Evolutionary conservation across 2,113 vertebrate genomes (phyloP).

Genomic region (Bujurquina vittata): DNA sequence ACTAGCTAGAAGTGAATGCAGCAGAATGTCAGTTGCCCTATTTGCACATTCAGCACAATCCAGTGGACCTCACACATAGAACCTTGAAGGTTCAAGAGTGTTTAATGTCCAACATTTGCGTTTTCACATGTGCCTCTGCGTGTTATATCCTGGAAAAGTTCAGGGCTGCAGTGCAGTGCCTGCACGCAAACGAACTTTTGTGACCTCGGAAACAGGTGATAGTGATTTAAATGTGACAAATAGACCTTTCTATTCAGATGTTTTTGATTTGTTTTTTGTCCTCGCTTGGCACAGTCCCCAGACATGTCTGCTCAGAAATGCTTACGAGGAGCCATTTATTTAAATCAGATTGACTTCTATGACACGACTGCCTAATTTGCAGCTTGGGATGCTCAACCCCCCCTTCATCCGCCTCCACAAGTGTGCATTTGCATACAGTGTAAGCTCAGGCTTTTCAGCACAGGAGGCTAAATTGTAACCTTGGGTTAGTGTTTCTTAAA

Average conservation of each 20-base stretch:
- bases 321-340: constrained; percentile 46
- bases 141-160: background rate
- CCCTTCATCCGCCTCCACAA: constrained; percentile 38
- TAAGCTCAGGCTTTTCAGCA: background rate
- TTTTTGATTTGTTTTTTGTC: constrained; percentile 37
- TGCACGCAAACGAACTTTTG: background rate
- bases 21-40: background rate
- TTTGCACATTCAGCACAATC: background rate
- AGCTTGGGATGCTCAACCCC: constrained; percentile 32
- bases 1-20: background rate
- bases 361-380: constrained; percentile 56
- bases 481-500: background rate
- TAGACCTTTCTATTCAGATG: background rate
- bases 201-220: constrained; percentile 1
- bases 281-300: constrained; percentile 34
- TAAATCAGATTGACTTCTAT: constrained; percentile 54
- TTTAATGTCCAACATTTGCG: background rate
- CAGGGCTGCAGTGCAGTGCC: background rate
- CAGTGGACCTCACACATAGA: background rate
- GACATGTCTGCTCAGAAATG: constrained; percentile 19
- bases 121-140: fast-evolving
- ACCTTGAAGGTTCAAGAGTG: background rate
- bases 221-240: constrained; percentile 24
- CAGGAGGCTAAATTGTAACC: constrained; percentile 19
- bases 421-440: constrained; percentile 52